Evolutionary conservation across 2,888 invertebrate species (phyloP).

Genomic region (Sipunculus nudus): DNA sequence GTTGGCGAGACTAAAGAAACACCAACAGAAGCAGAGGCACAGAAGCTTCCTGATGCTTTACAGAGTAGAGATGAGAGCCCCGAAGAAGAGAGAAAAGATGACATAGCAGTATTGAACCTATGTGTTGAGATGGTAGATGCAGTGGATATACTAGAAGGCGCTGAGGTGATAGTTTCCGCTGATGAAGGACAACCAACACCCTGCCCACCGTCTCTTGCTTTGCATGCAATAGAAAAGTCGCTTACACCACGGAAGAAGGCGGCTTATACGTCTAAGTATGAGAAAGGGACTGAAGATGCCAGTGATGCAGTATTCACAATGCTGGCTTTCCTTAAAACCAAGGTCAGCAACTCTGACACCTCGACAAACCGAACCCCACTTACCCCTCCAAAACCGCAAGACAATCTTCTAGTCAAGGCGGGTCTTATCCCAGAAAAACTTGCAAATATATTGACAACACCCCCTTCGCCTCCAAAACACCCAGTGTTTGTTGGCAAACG

Average conservation of each 20-base stretch:
- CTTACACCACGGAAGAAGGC: neutral
- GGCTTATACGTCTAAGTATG: neutral
- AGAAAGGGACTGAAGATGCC: neutral
- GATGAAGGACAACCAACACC: neutral
- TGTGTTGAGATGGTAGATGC: neutral
- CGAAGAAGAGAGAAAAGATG: neutral
- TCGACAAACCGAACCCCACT: too few relatives aligned
- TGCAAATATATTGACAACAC: neutral
- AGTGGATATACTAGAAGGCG: neutral
- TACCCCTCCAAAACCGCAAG: too few relatives aligned
- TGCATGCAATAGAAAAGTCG: constrained; percentile 8
- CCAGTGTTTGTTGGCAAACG: neutral
- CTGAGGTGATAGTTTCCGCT: neutral
- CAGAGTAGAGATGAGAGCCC: neutral
- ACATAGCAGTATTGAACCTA: neutral
- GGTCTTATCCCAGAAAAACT: neutral
- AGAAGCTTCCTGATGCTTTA: neutral
- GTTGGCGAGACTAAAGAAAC: too few relatives aligned
- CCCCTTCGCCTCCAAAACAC: neutral
- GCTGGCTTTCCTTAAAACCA: neutral
- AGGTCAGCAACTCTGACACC: neutral
- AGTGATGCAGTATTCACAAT: neutral
- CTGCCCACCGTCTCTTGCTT: constrained; percentile 7
- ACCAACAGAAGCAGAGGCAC: neutral
- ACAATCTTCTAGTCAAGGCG: constrained; percentile 1